Evolutionary conservation across 2,797 vertebrate genomes (phyloP).

Genomic region (Orestias chungarensis): DNA sequence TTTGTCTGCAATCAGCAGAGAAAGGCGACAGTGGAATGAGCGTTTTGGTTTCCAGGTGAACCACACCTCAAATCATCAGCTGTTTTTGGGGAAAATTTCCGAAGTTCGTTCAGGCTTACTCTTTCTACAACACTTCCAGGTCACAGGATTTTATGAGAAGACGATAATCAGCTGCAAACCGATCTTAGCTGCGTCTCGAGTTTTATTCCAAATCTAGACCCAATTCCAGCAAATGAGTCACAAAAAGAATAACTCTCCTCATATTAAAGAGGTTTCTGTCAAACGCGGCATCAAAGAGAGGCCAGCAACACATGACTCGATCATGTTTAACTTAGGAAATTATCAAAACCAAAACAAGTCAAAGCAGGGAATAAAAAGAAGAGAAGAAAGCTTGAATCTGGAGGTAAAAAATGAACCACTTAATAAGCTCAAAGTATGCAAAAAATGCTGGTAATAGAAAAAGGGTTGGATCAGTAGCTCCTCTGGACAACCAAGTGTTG

Average conservation of each 20-base stretch:
- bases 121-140: not conserved
- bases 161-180: not conserved
- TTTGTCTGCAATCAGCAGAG: not conserved
- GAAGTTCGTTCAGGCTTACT: not conserved
- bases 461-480: slow-evolving; percentile 26
- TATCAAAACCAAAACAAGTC: slow-evolving; percentile 3
- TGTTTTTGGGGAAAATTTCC: not conserved
- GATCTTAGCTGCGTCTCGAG: not conserved
- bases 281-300: not conserved
- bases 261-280: not conserved
- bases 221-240: not conserved
- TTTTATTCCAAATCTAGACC: not conserved
- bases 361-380: not conserved
- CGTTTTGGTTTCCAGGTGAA: slow-evolving; percentile 2
- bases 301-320: not conserved
- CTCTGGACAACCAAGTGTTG: not conserved
- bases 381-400: not conserved
- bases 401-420: not conserved
- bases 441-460: slow-evolving; percentile 1
- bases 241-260: not conserved
- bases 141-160: not conserved
- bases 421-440: slow-evolving; percentile 6
- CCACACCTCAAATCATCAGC: slow-evolving; percentile 23
- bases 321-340: not conserved
- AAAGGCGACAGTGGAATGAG: not conserved